Evolutionary conservation across 2,888 invertebrate species (phyloP).

Genomic region (Adela reaumurella): DNA sequence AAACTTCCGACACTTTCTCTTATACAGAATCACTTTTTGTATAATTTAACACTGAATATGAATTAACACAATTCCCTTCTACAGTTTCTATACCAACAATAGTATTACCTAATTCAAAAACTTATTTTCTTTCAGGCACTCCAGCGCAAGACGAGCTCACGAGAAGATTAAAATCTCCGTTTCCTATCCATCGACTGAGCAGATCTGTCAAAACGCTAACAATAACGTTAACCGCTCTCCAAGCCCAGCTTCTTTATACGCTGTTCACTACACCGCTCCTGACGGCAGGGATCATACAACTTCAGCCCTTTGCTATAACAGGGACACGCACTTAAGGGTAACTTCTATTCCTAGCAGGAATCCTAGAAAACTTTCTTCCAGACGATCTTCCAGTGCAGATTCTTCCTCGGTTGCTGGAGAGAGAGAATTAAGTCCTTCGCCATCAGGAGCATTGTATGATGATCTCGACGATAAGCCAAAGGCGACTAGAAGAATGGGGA

Average conservation of each 20-base stretch:
- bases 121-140: constrained; percentile 38
- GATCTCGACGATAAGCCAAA: constrained; percentile 42
- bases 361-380: constrained; percentile 15
- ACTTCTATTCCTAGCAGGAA: constrained; percentile 22
- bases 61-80: too few relatives aligned
- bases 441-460: constrained; percentile 45
- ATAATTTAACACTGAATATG: too few relatives aligned
- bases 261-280: constrained; percentile 62
- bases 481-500: constrained; percentile 72
- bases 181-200: constrained; percentile 79
- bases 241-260: constrained; percentile 49
- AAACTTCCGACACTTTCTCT: too few relatives aligned
- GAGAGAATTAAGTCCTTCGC: constrained; percentile 39
- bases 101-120: too few relatives aligned
- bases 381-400: constrained; percentile 47
- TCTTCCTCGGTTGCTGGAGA: constrained; percentile 27
- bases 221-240: constrained; percentile 39
- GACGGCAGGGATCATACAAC: constrained; percentile 62
- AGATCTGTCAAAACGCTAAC: constrained; percentile 42
- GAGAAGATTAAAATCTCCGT: constrained; percentile 85
- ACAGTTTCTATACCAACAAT: too few relatives aligned
- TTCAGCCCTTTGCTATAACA: constrained; percentile 36
- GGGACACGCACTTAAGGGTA: constrained; percentile 60
- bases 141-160: constrained; percentile 61
- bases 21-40: too few relatives aligned